A percentile compares a stretch with the other conserved stretches of the same genome.
phyloP scores from a whole-genome alignment of 2,888 invertebrate species.

The Campoplex capitator region DNA sequence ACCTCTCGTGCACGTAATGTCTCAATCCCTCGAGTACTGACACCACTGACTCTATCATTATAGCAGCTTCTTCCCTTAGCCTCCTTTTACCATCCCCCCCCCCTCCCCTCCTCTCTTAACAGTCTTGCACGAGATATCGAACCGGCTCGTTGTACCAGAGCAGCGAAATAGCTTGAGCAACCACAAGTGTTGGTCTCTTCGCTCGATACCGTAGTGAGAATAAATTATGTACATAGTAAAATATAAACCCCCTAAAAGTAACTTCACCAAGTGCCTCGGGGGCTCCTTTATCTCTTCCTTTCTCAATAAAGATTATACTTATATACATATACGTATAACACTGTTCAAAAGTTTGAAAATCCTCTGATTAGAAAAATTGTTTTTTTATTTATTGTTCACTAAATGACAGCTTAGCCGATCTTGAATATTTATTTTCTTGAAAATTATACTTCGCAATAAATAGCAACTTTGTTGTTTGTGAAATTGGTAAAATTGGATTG shows the following conservation, averaged over 20 bases:
- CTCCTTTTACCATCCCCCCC: neutral
- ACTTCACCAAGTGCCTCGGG: slow-evolving; percentile 14
- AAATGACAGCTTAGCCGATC: neutral
- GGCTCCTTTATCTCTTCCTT: slow-evolving; percentile 20
- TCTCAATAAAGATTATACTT: neutral
- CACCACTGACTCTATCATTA: slow-evolving; percentile 39
- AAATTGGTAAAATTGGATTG: no score
- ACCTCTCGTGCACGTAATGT: slow-evolving; percentile 44
- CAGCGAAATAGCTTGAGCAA: slow-evolving; percentile 13
- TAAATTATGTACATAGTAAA: slow-evolving; percentile 42
- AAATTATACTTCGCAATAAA: no score
- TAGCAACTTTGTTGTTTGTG: no score
- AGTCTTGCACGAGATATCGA: slow-evolving; percentile 39
- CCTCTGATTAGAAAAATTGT: neutral
- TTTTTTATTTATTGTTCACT: neutral
- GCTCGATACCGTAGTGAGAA: slow-evolving; percentile 35
- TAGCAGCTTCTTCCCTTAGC: slow-evolving; percentile 7
- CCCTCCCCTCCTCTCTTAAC: neutral
- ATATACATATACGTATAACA: neutral
- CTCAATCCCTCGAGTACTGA: slow-evolving; percentile 44
- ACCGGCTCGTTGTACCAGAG: slow-evolving; percentile 2
- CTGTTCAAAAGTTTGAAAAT: neutral
- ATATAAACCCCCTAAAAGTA: slow-evolving; percentile 19
- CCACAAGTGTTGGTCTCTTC: slow-evolving; percentile 13
- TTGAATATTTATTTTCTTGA: neutral